Evolutionary conservation across 2,797 vertebrate genomes (phyloP), one percentile per base, ranked within the genome.

Genomic region (Premnoplex brunnescens): DNA sequence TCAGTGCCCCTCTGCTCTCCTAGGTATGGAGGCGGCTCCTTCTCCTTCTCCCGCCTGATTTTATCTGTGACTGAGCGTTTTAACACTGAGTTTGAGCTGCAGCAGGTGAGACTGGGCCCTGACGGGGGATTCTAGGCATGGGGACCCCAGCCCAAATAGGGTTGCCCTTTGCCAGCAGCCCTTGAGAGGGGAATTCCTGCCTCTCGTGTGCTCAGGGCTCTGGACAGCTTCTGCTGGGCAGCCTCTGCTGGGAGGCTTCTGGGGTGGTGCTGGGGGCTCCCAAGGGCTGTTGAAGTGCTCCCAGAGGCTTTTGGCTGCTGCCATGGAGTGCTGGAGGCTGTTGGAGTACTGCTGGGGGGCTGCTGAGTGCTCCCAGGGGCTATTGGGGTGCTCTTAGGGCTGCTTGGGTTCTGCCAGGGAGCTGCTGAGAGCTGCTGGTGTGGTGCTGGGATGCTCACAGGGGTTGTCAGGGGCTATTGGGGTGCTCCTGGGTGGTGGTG

Each of bases 11-110:
- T 36, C 32, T 88, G 28, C 55, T 54, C 54, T n/a, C 27, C 34
- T 86, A 99, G 99, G 71, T 99, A 98, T 0, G 99, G 99, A 2
- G 97, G 82, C 1, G 98, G 98, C 67, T 99, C 98, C 13, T 99
- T 99, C 97, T 98, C 98, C 75, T 99, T 99, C 91, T 80, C 98
- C 34, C 68, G 54, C 55, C 97, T 99, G 56, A 98, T 99, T 96
- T 89, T 3, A 5, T 87, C 94, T 0, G 95, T 99, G 91, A 99
- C 98, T 3, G 93, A 36, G 52, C 97, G 99, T 46, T 99, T 99
- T 71, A 98, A 98, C 43, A 95, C 98, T 0, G 97, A 99, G 20
- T 98, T 98, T 56, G 99, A 99, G 86, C 97, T 99, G 74, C 89
- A 98, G 49, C 98, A 99, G 99, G 99, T 99, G 97, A 97, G 97